Evolutionary conservation across 1,140 invertebrate species (phyloP).

Genomic region (Diabrotica undecimpunctata): DNA sequence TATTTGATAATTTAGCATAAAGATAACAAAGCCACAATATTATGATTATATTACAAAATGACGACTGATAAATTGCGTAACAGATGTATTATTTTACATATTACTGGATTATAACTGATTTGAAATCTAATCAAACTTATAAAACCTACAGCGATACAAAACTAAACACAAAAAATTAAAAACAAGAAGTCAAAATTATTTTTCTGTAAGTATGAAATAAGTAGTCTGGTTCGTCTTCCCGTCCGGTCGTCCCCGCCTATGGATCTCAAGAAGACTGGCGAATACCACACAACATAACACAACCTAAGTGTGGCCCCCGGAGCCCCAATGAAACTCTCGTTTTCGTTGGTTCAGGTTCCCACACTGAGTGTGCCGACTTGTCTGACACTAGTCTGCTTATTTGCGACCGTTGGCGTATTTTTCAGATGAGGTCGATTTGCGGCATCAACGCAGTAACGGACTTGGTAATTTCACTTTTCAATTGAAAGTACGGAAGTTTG

Average conservation of each 20-base stretch:
- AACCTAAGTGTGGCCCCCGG: constrained; percentile 29
- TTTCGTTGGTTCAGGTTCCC: constrained; percentile 24
- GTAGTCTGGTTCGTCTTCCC: neutral
- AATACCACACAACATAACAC: constrained; percentile 9
- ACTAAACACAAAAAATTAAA: too few relatives aligned
- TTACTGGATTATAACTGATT: too few relatives aligned
- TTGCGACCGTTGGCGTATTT: constrained; percentile 15
- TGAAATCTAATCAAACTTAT: too few relatives aligned
- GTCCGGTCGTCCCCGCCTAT: neutral
- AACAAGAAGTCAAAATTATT: too few relatives aligned
- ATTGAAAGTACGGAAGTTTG: neutral
- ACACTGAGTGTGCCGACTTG: constrained; percentile 12
- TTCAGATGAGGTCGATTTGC: constrained; percentile 4
- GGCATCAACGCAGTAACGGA: neutral
- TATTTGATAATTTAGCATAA: too few relatives aligned
- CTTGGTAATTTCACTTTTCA: neutral
- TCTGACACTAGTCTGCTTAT: constrained; percentile 20
- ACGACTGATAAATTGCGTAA: too few relatives aligned
- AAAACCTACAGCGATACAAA: too few relatives aligned
- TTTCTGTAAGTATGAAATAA: too few relatives aligned
- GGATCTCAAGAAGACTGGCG: neutral
- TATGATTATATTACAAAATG: too few relatives aligned
- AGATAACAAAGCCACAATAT: too few relatives aligned
- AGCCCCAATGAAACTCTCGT: constrained; percentile 22
- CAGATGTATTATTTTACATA: too few relatives aligned